Percentiles rank a stretch among this genome's conserved stretches.
These are phyloP conservation scores for Cyprinodon variegatus DNA, from an alignment of 2,113 vertebrate species.

Conservation along the genomic window DNA sequence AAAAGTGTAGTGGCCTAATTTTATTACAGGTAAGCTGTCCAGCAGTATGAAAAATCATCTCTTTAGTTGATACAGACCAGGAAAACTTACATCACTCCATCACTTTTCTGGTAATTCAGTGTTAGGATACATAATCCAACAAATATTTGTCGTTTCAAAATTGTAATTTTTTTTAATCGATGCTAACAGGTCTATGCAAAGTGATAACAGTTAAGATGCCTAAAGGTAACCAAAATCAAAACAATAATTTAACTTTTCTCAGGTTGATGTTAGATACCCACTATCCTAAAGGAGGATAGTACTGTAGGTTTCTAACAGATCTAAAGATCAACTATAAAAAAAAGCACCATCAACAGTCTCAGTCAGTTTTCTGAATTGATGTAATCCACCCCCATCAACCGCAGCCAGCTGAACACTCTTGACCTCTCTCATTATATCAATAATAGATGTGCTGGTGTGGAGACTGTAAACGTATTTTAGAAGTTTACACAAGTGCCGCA, in stretches of 20 bases:
- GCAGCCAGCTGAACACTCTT: not conserved
- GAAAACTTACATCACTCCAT: no score
- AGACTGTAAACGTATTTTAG: not conserved
- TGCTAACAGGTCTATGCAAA: not conserved
- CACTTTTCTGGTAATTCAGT: no score
- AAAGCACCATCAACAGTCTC: not conserved
- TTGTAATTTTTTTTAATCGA: not conserved
- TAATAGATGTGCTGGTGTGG: no score
- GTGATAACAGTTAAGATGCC: not conserved
- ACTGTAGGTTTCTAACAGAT: not conserved
- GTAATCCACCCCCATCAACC: not conserved
- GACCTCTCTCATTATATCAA: not conserved
- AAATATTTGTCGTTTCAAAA: no score
- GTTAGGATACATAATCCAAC: no score
- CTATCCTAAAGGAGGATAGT: not conserved
- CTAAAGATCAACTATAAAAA: not conserved
- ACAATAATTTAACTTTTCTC: no score
- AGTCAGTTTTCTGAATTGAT: not conserved
- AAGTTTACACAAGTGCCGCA: conserved; percentile 1
- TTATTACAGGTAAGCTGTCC: no score
- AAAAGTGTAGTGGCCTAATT: no score
- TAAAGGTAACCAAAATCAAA: not conserved
- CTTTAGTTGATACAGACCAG: no score
- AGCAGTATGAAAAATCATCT: no score
- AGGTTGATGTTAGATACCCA: no score